A percentile compares a stretch with the other conserved stretches of the same genome.
phyloP scores from a whole-genome alignment of 2,113 vertebrate species.

The Phylloscopus trochiloides region DNA sequence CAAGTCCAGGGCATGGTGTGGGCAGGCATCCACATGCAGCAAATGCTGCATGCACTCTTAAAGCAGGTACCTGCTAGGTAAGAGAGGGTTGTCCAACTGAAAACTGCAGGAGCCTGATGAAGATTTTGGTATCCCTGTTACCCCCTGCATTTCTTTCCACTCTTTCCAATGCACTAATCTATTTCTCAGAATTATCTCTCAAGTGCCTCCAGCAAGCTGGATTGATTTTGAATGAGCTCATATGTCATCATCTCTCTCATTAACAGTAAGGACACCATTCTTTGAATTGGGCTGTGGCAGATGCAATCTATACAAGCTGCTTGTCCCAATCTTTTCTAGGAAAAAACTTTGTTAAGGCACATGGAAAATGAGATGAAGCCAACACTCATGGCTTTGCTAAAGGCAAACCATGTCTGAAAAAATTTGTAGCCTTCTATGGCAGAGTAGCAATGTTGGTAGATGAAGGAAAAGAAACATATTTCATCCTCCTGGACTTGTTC shows the following conservation, averaged over 20 bases:
- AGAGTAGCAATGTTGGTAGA: background rate
- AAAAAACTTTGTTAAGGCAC: background rate
- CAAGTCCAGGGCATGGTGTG: rapidly evolving
- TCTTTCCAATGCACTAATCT: background rate
- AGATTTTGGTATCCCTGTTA: background rate
- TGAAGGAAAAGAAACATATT: background rate
- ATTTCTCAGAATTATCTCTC: background rate
- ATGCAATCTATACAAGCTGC: background rate
- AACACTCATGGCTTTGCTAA: background rate
- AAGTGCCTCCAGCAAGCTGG: background rate
- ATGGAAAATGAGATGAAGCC: background rate
- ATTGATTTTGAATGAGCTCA: slow-evolving; percentile 14
- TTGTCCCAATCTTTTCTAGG: background rate
- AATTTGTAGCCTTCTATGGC: background rate
- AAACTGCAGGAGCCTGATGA: background rate
- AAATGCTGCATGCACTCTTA: rapidly evolving
- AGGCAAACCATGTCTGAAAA: background rate
- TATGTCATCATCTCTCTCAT: background rate
- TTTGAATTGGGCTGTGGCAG: background rate
- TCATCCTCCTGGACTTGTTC: background rate
- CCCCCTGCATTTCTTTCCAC: background rate
- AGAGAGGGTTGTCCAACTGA: background rate
- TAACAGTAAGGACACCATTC: background rate
- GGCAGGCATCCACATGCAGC: background rate
- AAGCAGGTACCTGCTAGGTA: background rate